phyloP scores from a whole-genome alignment of 2,113 vertebrate species.

The Vimba vimba region DNA sequence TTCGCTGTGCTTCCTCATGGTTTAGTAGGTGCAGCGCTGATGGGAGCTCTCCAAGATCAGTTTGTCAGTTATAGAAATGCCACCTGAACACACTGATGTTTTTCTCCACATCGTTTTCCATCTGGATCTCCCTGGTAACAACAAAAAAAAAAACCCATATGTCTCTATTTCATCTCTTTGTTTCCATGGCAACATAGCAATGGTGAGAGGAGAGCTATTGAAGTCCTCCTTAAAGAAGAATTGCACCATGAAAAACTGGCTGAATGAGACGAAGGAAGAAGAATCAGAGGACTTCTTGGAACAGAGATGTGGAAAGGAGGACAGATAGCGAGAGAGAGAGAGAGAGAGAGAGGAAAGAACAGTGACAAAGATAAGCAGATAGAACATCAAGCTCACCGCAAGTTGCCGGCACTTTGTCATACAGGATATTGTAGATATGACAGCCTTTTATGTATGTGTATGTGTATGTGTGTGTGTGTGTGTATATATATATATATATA shows the following conservation, averaged over 20 bases:
- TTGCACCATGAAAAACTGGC: slow-evolving; percentile 56
- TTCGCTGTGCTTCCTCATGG: not conserved
- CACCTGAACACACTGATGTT: slow-evolving; percentile 48
- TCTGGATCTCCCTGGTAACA: slow-evolving; percentile 66
- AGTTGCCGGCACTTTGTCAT: slow-evolving; percentile 76
- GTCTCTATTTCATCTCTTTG: slow-evolving; percentile 70
- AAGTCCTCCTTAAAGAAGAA: slow-evolving; percentile 62
- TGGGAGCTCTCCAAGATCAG: not conserved
- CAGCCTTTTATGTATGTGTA: slow-evolving; percentile 63
- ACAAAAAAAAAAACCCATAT: slow-evolving; percentile 59
- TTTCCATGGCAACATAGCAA: slow-evolving; percentile 77
- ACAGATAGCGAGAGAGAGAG: slow-evolving; percentile 28
- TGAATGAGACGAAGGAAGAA: slow-evolving; percentile 37
- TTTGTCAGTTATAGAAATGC: slow-evolving; percentile 33
- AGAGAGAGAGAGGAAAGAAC: slow-evolving; percentile 4
- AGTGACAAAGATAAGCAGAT: slow-evolving; percentile 12
- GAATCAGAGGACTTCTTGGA: slow-evolving; percentile 34
- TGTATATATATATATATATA: too few species aligned
- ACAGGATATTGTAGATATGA: slow-evolving; percentile 87
- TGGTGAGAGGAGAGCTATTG: slow-evolving; percentile 61
- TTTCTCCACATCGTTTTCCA: slow-evolving; percentile 34
- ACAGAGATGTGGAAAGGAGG: slow-evolving; percentile 40
- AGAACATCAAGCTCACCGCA: slow-evolving; percentile 63
- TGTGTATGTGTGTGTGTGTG: too few species aligned
- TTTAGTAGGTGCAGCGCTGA: not conserved